Base-by-base conservation (phyloP, 2,888 invertebrate species). In the Celastrina argiolus region DNA sequence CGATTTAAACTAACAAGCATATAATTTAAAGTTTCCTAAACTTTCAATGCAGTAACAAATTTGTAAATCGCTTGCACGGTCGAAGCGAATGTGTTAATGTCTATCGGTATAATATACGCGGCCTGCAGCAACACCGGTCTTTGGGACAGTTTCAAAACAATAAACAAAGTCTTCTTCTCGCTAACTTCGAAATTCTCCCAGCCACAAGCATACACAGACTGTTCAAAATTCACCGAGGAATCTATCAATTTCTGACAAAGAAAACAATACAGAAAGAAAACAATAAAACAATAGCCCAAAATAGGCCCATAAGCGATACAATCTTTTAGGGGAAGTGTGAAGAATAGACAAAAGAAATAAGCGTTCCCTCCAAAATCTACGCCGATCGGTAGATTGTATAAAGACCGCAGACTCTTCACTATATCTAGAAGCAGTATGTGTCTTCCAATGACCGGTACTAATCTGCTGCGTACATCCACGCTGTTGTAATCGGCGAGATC, bases 181-280 rank as follows among this genome's bases (percentile, higher is more conserved):
- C 76, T 81, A 12, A 80, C 16, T 16, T 75, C 75, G 61, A 88
- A 88, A 5, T 82, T 83, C 71, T 90, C 88, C 90, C 90, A 90
- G 0, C 89, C 89, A 69, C 90, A 88, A 56, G 81, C 75, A 67
- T 88, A 89, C 0, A 88, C 80, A 0, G 87, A 78, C 3, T 69
- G 78, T 68, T 84, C 87, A 58, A 87, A 89, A 2, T 68, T 66
- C 69, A 85, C 84, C 0, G 88, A 80, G 3, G 85, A 83, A 68
- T 87, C 82, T 2, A 83, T 81, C 68, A 89, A 69, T 31, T 76
- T 76, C 69, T 90, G 90, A 69, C 89, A 80, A 0, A 88, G 75
- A 45, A 81, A 85, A 70, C 88, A 88, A 68, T 89, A 89, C 18
- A 89, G 71, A 68, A 89, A 89, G 70, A 87, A 87, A 0, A 82